phyloP scores from a whole-genome alignment of 2,888 invertebrate genomes.

The Eledone cirrhosa region DNA sequence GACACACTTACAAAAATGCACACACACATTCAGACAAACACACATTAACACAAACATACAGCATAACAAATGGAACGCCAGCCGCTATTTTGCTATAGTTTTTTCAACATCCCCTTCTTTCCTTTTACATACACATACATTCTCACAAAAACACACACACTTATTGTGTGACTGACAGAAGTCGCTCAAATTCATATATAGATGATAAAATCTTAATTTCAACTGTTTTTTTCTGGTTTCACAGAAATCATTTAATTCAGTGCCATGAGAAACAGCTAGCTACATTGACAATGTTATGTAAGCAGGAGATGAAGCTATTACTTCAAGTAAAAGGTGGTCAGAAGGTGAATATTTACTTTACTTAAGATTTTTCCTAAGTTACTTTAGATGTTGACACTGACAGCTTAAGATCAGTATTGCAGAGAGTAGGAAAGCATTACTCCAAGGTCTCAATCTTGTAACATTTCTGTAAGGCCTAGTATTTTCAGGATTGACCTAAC shows the following conservation, averaged over 20 bases:
- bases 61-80: no score
- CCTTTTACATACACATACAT: no score
- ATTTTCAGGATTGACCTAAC: background rate
- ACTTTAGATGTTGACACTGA: background rate
- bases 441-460: background rate
- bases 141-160: no score
- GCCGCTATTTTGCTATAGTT: no score
- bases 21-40: no score
- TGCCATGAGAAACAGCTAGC: slow-evolving; percentile 65
- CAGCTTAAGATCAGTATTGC: background rate
- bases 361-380: background rate
- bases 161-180: no score
- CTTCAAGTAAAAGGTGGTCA: slow-evolving; percentile 58
- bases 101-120: no score
- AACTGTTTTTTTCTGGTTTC: slow-evolving; percentile 7
- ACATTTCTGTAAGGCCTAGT: background rate
- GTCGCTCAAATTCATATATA: no score
- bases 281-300: slow-evolving; percentile 62
- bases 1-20: no score
- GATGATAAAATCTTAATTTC: no score
- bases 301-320: slow-evolving; percentile 64
- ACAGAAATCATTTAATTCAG: slow-evolving; percentile 53
- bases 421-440: background rate
- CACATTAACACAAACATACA: no score
- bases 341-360: slow-evolving; percentile 43